Evolutionary conservation across 2,888 invertebrate species (phyloP), one percentile per base, ranked within the genome.

Genomic region (Eilema depressum): DNA sequence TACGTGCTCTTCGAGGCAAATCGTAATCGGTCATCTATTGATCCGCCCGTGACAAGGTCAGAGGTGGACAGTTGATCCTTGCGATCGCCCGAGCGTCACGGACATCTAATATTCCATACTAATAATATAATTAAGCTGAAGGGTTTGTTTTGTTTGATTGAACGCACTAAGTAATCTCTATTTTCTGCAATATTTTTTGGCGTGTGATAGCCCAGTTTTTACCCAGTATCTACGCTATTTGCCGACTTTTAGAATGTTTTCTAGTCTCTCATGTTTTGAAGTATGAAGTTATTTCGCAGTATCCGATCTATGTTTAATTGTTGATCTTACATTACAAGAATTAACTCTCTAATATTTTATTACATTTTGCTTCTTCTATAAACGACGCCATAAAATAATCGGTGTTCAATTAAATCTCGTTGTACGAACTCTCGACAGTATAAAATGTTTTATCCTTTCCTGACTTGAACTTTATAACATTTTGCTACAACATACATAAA

Each of bases 391-490:
- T 20, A 17, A n/a, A 53, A 53, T 0, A 53, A 8, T 20, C 1
- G 8, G 10, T 53, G n/a, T 20, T 53, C 8, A 53, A 20, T n/a
- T 10, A 53, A n/a, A 10, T 4, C 10, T 53, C 20, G n/a, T 2
- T 59, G 4, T 57, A 3, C 17, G 59, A 26, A 26, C 8, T 59
- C 17, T 59, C 5, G 5, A 12, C 26, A 62, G n/a, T 23, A 12
- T 53, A 30, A 65, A n/a, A 56, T 65, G 12, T 65, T 65, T 26
- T 12, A 56, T n/a, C 47, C n/a, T 53, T 64, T n/a, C 20, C 47
- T n/a, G n/a, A 53, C 53, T 26, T 23, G 8, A 23, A 65, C 23
- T 8, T 30, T 7, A 53, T 12, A 65, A 30, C 64, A 23, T 63
- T 63, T 63, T 26, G 20, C 25, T 41, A 26, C 20, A 41, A 11